Evolutionary conservation across 2,888 invertebrate genomes (phyloP).

Genomic region (Corbicula japonica): DNA sequence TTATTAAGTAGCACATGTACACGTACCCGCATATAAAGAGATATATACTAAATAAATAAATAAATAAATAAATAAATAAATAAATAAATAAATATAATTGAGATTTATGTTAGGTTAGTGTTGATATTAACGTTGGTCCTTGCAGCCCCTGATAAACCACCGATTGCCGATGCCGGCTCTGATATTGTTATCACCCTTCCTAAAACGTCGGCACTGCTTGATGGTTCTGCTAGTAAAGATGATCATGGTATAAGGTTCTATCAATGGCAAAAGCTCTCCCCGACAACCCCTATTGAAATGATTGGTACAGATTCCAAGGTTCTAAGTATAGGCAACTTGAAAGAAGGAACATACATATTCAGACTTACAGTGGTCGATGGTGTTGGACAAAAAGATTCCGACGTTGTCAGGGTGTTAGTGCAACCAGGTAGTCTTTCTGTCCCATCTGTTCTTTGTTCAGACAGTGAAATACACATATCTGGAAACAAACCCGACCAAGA

Average conservation of each 20-base stretch:
- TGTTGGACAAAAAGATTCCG: constrained; percentile 20
- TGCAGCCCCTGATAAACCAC: constrained; percentile 40
- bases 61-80: no score
- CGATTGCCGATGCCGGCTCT: constrained; percentile 48
- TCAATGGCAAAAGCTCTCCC: constrained; percentile 37
- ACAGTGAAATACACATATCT: no score
- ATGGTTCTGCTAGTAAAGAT: constrained; percentile 41
- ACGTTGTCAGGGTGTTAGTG: constrained; percentile 34
- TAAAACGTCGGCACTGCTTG: not conserved
- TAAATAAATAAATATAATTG: no score
- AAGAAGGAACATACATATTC: constrained; percentile 36
- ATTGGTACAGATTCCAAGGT: constrained; percentile 3
- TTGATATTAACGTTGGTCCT: not conserved
- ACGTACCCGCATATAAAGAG: no score
- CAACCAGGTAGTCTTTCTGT: constrained; percentile 40
- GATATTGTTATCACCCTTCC: constrained; percentile 44
- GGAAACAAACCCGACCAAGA: no score
- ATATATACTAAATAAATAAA: no score
- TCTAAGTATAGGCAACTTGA: constrained; percentile 34
- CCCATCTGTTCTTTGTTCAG: no score
- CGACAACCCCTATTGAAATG: constrained; percentile 14
- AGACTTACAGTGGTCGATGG: constrained; percentile 39
- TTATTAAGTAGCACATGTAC: no score
- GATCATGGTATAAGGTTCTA: constrained; percentile 50
- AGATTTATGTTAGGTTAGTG: no score